A percentile compares a stretch with the other conserved stretches of the same genome.
Conservation (phyloP, 2,113 vertebrate genomes). For the Hystrix cristata region DNA sequence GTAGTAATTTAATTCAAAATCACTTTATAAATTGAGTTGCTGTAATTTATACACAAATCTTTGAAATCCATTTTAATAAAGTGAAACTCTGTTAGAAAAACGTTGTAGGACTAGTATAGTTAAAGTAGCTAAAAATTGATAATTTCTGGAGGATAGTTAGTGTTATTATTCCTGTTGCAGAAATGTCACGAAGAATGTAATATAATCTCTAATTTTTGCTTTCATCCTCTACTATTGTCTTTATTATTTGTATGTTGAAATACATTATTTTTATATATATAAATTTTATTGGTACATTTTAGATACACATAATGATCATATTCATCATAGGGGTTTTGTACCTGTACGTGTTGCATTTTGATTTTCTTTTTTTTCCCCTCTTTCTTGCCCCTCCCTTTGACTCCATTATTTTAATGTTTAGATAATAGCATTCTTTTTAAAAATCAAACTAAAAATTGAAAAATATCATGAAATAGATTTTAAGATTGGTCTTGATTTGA, state of each 20-base stretch:
- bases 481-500: not conserved
- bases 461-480: not conserved
- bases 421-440: not conserved
- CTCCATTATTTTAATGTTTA: not conserved
- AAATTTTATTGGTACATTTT: too few relatives aligned
- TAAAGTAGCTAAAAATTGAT: not conserved
- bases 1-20: not conserved
- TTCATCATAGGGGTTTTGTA: too few relatives aligned
- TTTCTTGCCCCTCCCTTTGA: too few relatives aligned
- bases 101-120: not conserved
- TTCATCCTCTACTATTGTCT: not conserved
- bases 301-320: too few relatives aligned
- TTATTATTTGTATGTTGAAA: not conserved
- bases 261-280: not conserved
- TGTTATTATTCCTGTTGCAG: not conserved
- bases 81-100: not conserved
- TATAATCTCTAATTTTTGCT: not conserved
- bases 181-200: not conserved
- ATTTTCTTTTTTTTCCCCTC: too few relatives aligned
- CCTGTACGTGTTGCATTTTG: too few relatives aligned
- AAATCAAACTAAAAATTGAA: not conserved
- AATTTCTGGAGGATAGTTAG: not conserved
- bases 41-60: not conserved
- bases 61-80: slow-evolving; percentile 24
- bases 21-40: not conserved